Evolutionary conservation across 1,140 invertebrate genomes (phyloP), one percentile per base, ranked within the genome.

Genomic region (Listronotus bonariensis): DNA sequence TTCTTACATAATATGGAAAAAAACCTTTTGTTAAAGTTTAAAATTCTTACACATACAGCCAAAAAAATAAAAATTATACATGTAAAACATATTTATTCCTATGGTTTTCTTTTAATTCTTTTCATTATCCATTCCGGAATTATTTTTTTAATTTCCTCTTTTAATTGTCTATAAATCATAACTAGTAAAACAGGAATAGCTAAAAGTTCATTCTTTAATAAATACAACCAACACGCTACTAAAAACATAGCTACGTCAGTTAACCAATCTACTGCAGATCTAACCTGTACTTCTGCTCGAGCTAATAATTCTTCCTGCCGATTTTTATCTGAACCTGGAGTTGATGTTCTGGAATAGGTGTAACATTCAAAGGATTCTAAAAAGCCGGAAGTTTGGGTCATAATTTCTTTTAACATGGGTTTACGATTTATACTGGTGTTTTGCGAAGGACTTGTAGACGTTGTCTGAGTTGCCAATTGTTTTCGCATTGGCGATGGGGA

Each of bases 151-250:
- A 85, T 54, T 51, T 86, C 85, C 68, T 89, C 84, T 70, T 88
- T 84, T 34, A 92, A 71, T 73, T 90, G 88, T 56, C 90, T 83
- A 73, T 90, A 92, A 48, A 92, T 85, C 71, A 92, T 85, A 0
- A 93, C 79, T 7, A 86, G 82, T 54, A 93, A 82, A 66, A 92
- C 85, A 17, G 90, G 91, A 61, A 93, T 83, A 1, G 89, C 88
- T 15, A 92, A 79, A 53, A 86, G 80, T 74, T 91, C 89, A 70
- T 89, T 88, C 71, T 89, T 89, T 71, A 91, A 92, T 10, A 91
- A 76, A 76, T 92, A 92, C 38, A 92, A 81, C 85, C 87, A 90
- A 76, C 86, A 87, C 6, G 90, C 90, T 1, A 91, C 83, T 12
- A 88, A 48, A 52, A 91, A 82, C 67, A 91, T 82, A 36, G 86